Evolutionary conservation across 2,113 vertebrate species (phyloP), one percentile per base, ranked within the genome.

Genomic region (Panurus biarmicus): DNA sequence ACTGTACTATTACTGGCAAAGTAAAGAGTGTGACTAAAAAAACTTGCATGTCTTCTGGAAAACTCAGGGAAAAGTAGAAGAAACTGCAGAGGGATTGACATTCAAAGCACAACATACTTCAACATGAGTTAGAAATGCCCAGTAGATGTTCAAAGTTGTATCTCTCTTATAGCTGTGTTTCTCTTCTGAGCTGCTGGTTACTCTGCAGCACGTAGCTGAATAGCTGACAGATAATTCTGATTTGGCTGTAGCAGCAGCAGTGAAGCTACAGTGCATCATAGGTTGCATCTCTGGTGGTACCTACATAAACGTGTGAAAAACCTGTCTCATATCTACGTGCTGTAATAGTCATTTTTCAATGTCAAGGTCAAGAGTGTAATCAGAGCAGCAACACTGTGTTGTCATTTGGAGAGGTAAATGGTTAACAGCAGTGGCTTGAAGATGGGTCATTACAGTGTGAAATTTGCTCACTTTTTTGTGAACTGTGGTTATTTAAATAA

Each of bases 401-500:
- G 74, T 36, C 4, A 1, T 31, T 28, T 56, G 71, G 40, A 51
- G 74, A 95, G 35, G 67, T 85, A 58, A 87, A 62, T 40, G 54
- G 85, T 85, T 83, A 85, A 76, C 26, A 79, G 84, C 66, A 76
- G 42, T 69, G 50, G 42, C 69, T 91, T 85, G 74, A 91, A 95
- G 95, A 56, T 66, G 36, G 81, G 38, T 80, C 56, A 64, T 83
- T 87, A 50, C 78, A 64, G 28, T 66, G 22, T 88, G 67, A 88
- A 85, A 85, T 93, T 79, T 90, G 54, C 67, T 87, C 35, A 6
- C 16, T 45, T 66, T 91, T 92, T 93, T 82, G 81, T 47, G 77
- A 92, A 44, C 54, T 76, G 40, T 73, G 67, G 67, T 91, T 94
- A 66, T 94, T 94, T 85, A 87, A 95, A 48, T 87, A 92, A 80